Base-by-base conservation (phyloP, 2,888 invertebrate genomes). In the Cryptus viduatorius region DNA sequence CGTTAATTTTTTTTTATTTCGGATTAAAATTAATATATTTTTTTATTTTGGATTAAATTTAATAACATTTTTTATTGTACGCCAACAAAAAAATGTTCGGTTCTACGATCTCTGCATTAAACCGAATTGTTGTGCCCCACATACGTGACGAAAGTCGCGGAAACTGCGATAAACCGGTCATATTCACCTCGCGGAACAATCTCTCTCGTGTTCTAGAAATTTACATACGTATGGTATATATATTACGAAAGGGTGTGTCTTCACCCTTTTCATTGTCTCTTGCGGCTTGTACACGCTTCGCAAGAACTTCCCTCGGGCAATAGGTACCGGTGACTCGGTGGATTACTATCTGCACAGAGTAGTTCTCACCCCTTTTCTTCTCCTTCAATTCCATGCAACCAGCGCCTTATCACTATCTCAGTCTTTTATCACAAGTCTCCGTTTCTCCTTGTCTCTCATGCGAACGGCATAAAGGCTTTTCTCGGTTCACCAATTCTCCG, bases 281-380 rank as follows among this genome's bases (percentile, higher is more conserved):
- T 59, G 16, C 56, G 16, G 48, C 75, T 31, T 64, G 48, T 64
- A 64, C 46, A 19, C 19, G 75, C 61, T 16, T 48, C 12, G 46
- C 44, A 61, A 61, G 46, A 61, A 61, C 61, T 64, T 64, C 64
- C 75, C 75, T 48, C 31, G 48, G 75, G 75, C 75, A 4, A 64
- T 75, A 16, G 31, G 64, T 48, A 48, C 64, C 42, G 61, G 48
- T 56, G 42, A 16, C 56, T 29, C 61, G 71, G 48, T 61, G 24
- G 29, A 75, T 64, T 64, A 75, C 75, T 48, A 75, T 75, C 64
- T 46, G 46, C 64, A 64, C 56, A 56, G 19, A 56, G 56, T 31
- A 71, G 46, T 75, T 75, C 48, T 75, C 61, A 61, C 46, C 64
- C 37, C 75, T 29, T 56, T 24, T 16, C 56, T 19, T 16, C 31